Conservation (phyloP, 2,113 vertebrate genomes). For the Jacana jacana region DNA sequence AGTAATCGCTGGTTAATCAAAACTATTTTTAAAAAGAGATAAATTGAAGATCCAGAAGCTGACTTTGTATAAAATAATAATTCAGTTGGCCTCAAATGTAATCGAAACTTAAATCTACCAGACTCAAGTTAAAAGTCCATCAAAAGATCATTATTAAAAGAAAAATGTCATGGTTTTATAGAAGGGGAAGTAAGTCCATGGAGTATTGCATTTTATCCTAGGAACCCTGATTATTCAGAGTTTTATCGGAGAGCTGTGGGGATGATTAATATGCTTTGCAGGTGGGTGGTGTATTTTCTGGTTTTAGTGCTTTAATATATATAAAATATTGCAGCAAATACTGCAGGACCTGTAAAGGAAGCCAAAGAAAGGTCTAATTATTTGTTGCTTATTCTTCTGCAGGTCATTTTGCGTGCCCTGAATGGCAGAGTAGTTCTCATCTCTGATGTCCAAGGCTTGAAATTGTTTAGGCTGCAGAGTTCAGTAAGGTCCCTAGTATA, state of each 20-base stretch:
- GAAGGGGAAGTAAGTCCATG: neutral
- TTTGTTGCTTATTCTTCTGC: neutral
- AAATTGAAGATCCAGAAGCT: neutral
- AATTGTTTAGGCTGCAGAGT: neutral
- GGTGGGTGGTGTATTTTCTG: conserved; percentile 12
- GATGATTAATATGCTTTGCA: neutral
- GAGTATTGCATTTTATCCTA: neutral
- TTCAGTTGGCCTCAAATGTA: neutral
- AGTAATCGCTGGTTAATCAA: neutral
- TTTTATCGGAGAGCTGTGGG: neutral
- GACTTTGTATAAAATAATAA: neutral
- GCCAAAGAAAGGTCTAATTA: neutral
- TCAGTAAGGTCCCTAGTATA: neutral
- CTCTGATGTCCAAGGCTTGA: neutral
- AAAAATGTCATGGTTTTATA: neutral
- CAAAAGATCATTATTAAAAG: neutral
- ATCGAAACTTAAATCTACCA: neutral
- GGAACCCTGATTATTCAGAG: neutral
- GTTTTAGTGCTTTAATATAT: neutral
- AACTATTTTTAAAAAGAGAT: neutral
- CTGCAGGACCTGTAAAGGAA: neutral
- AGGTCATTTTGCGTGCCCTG: neutral
- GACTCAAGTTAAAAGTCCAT: neutral
- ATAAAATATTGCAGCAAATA: neutral
- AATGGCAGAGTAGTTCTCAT: neutral